phyloP scores from a whole-genome alignment of 2,888 invertebrate genomes.

The Pyrgus malvae region DNA sequence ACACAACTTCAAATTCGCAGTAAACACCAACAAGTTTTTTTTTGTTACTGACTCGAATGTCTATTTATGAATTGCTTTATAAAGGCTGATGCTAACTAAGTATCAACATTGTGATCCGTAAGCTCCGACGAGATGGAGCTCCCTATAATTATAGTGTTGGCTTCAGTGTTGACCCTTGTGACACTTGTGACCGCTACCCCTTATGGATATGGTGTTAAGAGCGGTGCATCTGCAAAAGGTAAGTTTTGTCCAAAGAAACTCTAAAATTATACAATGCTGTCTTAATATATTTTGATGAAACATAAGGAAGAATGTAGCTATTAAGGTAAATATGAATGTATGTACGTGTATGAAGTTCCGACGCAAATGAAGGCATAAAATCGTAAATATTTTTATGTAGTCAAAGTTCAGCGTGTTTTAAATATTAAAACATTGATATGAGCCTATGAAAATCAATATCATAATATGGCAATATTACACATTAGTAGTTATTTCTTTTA shows the following conservation, averaged over 20 bases:
- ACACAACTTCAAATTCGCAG: conserved; percentile 64
- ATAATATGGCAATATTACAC: no score
- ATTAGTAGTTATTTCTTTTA: no score
- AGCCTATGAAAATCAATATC: no score
- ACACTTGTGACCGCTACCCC: conserved; percentile 58
- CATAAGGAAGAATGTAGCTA: no score
- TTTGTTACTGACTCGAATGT: conserved; percentile 60
- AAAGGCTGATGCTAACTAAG: conserved; percentile 60
- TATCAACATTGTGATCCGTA: conserved; percentile 65
- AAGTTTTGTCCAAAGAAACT: conserved; percentile 33
- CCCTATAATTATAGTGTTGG: conserved; percentile 59
- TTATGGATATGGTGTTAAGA: conserved; percentile 67
- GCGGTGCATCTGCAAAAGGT: conserved; percentile 66
- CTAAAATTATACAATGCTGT: not conserved
- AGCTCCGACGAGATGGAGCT: conserved; percentile 74
- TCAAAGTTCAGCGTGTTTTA: no score
- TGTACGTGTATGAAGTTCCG: no score
- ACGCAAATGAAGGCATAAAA: no score
- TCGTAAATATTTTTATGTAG: no score
- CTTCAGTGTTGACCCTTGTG: conserved; percentile 53
- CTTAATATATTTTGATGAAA: no score
- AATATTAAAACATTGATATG: no score
- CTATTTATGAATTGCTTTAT: conserved; percentile 77
- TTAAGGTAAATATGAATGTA: no score
- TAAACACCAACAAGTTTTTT: conserved; percentile 69